phyloP scores from a whole-genome alignment of 2,113 vertebrate genomes.

The Numenius arquata region DNA sequence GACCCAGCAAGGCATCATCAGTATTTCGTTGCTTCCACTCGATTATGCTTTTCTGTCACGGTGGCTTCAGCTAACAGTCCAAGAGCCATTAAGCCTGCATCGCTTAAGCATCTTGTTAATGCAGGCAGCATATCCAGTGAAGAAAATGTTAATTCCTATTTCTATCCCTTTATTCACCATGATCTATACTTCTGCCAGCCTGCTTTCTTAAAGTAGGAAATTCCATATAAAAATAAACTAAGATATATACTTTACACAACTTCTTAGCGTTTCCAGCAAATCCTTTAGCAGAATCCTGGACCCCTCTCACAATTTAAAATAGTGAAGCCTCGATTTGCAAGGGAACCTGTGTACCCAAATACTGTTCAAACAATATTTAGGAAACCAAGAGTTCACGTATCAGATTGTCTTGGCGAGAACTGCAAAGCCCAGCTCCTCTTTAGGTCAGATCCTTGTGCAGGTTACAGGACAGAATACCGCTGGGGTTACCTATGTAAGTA shows the following conservation, averaged over 20 bases:
- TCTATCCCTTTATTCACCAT: neutral
- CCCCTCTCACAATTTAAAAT: neutral
- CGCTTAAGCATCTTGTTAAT: neutral
- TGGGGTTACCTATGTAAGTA: neutral
- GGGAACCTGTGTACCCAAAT: neutral
- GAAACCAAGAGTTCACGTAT: neutral
- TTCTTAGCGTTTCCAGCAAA: neutral
- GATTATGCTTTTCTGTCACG: rapidly evolving
- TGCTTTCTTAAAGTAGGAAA: neutral
- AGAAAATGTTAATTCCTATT: neutral
- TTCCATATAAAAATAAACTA: neutral
- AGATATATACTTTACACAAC: too few species aligned
- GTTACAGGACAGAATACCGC: neutral
- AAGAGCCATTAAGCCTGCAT: neutral
- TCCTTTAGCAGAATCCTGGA: neutral
- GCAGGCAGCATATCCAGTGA: too few species aligned
- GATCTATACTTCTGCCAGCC: neutral
- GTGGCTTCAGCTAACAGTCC: neutral
- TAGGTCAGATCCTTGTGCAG: neutral
- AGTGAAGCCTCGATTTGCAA: neutral
- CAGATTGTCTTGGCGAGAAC: neutral
- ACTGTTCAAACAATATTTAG: neutral
- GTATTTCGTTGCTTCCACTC: neutral
- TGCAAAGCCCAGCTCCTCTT: neutral
- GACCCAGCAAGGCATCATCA: rapidly evolving